A percentile compares a stretch with the other conserved stretches of the same genome.
These are phyloP conservation scores for Ursus arctos DNA, from an alignment of 2,113 vertebrate species.

Conservation along the genomic window DNA sequence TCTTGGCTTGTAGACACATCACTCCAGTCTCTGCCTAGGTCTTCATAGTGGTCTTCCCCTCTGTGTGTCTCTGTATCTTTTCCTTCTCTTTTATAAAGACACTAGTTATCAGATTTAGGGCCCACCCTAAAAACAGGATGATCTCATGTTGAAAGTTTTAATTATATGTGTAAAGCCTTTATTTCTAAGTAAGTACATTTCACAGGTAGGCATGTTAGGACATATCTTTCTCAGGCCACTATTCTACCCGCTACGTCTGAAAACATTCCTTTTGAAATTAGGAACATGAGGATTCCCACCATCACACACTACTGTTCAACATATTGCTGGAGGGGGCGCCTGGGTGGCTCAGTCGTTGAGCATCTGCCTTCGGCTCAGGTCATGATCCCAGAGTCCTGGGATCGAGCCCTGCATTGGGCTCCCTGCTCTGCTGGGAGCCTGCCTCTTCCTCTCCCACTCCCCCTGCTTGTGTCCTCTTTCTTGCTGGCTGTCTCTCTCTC, in stretches of 20 bases:
- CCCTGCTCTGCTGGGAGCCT: no score
- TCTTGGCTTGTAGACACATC: neutral
- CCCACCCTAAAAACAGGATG: neutral
- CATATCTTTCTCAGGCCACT: neutral
- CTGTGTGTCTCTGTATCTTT: neutral
- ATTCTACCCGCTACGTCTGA: neutral
- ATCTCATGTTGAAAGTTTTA: neutral
- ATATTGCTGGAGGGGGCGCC: neutral
- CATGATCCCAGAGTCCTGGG: no score
- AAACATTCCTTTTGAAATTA: neutral
- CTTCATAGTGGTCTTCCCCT: neutral
- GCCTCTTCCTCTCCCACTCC: no score
- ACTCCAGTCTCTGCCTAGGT: neutral
- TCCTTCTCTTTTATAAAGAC: neutral
- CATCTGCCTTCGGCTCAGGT: no score
- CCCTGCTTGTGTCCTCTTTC: no score
- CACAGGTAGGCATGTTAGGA: neutral
- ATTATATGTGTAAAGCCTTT: neutral
- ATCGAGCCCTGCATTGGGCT: no score
- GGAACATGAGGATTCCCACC: neutral
- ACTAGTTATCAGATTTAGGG: neutral
- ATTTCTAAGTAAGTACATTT: neutral
- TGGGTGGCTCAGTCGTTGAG: no score
- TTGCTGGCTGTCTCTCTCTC: no score
- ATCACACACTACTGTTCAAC: neutral